Base-by-base conservation (phyloP, 2,888 invertebrate genomes). In the Cistogaster globosa region DNA sequence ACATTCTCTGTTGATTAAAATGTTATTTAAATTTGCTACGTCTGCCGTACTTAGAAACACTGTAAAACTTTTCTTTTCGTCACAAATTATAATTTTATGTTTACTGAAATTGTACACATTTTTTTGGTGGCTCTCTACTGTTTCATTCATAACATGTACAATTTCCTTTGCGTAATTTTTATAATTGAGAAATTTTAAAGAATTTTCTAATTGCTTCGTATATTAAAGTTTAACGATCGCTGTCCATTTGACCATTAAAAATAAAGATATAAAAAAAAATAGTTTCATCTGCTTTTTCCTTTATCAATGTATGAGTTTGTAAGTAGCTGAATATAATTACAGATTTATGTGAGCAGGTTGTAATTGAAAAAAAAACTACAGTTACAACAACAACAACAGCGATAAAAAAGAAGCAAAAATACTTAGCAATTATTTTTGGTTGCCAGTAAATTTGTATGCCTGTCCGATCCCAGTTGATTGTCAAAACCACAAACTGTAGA, bases 371-470 rank as follows among this genome's bases (percentile, higher is more conserved):
- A 58, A 48, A 26, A 72, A 80, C 72, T 65, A 57, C 48, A 42
- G 65, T 65, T 42, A 69, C 20, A 45, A 11, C 32, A 60, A 53
- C 12, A 36, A 57, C 14, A 67, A 60, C 42, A 67, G 53, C 48
- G n/a, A 7, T 5, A 32, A 51, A 51, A 18, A 51, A 51, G n/a
- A 51, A 51, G 14, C 51, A 16, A 69, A 65, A 53, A 63, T 78
- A 69, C 75, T 84, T 71, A 65, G 75, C 84, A 79, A 84, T 84
- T 84, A 84, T 76, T 75, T 76, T 60, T 53, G 58, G 58, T 83
- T 84, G 58, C 69, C 63, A 38, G 68, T 58, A 84, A 78, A 83
- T 74, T 78, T 83, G 38, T 75, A 32, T 71, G 74, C 74, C 26
- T 58, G 4, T 45, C 22, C 45, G 11, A 53, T 67, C 53, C 67